phyloP scores from a whole-genome alignment of 2,113 vertebrate genomes.

The Symphodus melops region DNA sequence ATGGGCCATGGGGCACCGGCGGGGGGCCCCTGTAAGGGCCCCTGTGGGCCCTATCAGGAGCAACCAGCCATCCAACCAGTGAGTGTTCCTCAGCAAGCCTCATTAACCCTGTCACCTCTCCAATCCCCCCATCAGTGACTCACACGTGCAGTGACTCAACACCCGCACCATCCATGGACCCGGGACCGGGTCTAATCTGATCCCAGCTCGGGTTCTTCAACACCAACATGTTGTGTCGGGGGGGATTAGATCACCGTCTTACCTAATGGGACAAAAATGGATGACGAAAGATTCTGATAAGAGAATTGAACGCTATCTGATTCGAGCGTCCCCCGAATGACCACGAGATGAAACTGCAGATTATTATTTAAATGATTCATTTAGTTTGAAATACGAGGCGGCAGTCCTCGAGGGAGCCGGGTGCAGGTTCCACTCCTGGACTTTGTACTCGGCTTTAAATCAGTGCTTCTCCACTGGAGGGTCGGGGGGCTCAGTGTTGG shows the following conservation, averaged over 20 bases:
- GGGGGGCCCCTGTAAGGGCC: neutral
- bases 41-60: constrained; percentile 54
- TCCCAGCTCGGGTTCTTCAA: constrained; percentile 47
- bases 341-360: no score
- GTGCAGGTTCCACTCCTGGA: no score
- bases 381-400: no score
- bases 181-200: constrained; percentile 57
- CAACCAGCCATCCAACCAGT: constrained; percentile 60
- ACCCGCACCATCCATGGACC: constrained; percentile 41
- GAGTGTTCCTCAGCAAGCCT: constrained; percentile 58
- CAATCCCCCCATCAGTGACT: constrained; percentile 55
- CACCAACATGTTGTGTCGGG: constrained; percentile 21
- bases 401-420: no score
- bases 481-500: no score
- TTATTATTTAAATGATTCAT: no score
- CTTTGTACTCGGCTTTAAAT: no score
- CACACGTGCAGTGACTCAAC: constrained; percentile 71
- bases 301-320: neutral
- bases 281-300: neutral
- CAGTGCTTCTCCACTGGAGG: no score
- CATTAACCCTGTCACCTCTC: constrained; percentile 57
- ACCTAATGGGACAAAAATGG: constrained; percentile 32
- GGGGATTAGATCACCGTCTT: constrained; percentile 18
- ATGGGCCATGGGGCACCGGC: constrained; percentile 45
- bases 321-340: no score